Conservation (phyloP, 2,113 vertebrate species). For the Polypterus senegalus region DNA sequence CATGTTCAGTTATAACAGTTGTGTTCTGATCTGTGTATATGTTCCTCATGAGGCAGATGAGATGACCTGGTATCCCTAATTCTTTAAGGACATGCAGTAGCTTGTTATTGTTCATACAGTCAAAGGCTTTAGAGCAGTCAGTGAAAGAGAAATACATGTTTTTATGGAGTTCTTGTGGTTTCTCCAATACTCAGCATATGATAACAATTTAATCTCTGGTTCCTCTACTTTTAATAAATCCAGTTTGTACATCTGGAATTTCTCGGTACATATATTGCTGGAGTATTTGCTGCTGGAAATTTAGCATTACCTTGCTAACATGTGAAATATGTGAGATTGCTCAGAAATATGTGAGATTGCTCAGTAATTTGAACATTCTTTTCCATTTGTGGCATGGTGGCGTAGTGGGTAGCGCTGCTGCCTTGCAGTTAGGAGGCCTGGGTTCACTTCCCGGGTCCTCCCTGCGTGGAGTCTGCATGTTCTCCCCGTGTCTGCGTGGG, state of each 20-base stretch:
- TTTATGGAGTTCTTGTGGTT: conserved; percentile 1
- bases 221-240: conserved; percentile 2
- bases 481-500: too few relatives aligned
- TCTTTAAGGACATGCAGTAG: too few relatives aligned
- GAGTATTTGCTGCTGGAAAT: neutral
- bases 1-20: neutral
- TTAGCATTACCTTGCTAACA: conserved; percentile 8
- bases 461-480: too few relatives aligned
- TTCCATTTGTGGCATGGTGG: too few relatives aligned
- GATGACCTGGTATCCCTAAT: neutral
- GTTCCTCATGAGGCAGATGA: neutral
- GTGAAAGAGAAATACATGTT: neutral
- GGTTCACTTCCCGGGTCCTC: too few relatives aligned
- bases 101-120: neutral
- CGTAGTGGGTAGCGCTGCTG: too few relatives aligned
- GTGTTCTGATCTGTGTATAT: neutral
- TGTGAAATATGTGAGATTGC: neutral
- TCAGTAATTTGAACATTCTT: too few relatives aligned
- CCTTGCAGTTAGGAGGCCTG: too few relatives aligned
- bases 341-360: too few relatives aligned
- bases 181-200: conserved; percentile 1
- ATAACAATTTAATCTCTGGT: conserved; percentile 1
- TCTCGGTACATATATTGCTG: conserved; percentile 4
- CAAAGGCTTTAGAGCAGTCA: neutral
- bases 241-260: conserved; percentile 1